These are phyloP conservation scores for Phrynosoma blainvillii DNA, from an alignment of 2,113 vertebrate genomes.

Conservation along the genomic window DNA sequence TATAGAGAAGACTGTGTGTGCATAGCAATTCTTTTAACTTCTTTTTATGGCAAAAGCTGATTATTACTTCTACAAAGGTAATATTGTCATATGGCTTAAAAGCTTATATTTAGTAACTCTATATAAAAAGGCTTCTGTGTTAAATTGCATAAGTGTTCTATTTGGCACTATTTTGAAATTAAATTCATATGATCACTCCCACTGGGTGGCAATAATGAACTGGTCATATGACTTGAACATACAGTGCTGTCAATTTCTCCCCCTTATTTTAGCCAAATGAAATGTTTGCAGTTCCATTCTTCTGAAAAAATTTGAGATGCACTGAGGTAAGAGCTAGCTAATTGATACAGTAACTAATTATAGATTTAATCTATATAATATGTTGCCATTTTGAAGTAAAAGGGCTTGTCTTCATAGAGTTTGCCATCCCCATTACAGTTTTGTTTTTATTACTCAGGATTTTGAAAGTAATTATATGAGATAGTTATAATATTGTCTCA, in stretches of 20 bases:
- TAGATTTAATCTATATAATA: not conserved
- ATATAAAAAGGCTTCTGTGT: slow-evolving; percentile 23
- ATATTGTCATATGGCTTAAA: not conserved
- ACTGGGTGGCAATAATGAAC: slow-evolving; percentile 9
- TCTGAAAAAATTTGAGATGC: not conserved
- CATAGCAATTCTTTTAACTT: not conserved
- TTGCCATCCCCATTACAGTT: not conserved
- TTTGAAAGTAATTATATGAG: not conserved
- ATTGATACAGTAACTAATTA: not conserved
- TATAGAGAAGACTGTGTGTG: not conserved
- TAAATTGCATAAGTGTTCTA: slow-evolving; percentile 19
- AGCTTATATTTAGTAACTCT: slow-evolving; percentile 9
- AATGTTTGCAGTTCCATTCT: not conserved
- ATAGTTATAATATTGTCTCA: not conserved
- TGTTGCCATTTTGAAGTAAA: not conserved
- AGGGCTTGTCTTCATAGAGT: slow-evolving; percentile 2
- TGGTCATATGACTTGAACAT: slow-evolving; percentile 28
- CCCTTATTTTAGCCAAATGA: not conserved
- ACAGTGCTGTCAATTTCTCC: slow-evolving; percentile 2
- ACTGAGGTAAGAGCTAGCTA: not conserved
- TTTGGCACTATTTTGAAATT: not conserved
- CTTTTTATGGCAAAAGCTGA: not conserved
- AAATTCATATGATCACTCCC: slow-evolving; percentile 16
- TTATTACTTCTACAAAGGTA: not conserved
- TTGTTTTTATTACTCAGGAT: not conserved